Evolutionary conservation across 35 echinoderm and acorn worm genomes (phyloP).

Genomic region (Amphiura filiformis): DNA sequence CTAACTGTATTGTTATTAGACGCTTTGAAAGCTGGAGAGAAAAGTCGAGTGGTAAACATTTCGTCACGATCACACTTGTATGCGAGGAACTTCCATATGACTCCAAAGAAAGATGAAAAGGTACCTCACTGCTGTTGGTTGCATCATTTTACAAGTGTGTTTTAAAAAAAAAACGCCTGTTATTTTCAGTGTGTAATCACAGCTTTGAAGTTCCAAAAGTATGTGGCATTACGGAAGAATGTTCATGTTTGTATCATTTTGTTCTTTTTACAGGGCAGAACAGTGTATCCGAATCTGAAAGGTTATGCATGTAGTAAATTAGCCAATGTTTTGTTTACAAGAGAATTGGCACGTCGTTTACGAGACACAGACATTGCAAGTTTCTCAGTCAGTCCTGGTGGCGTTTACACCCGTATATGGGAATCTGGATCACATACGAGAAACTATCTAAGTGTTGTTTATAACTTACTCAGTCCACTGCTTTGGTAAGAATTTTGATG

Average conservation of each 20-base stretch:
- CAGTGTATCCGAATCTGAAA: background rate
- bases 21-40: background rate
- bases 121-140: no score
- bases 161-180: no score
- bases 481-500: background rate
- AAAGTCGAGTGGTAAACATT: background rate
- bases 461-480: background rate
- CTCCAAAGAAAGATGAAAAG: background rate
- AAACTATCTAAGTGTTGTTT: background rate
- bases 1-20: background rate
- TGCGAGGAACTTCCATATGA: background rate
- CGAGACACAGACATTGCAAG: background rate
- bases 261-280: background rate
- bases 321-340: background rate
- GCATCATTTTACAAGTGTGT: no score
- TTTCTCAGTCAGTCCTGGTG: background rate
- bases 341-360: background rate
- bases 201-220: no score
- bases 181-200: no score
- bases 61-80: background rate
- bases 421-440: background rate
- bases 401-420: background rate
- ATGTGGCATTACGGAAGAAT: no score
- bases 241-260: background rate
- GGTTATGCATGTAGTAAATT: background rate